phyloP scores from a whole-genome alignment of 2,797 vertebrate genomes.

The Typhlichthys eigenmanni region DNA sequence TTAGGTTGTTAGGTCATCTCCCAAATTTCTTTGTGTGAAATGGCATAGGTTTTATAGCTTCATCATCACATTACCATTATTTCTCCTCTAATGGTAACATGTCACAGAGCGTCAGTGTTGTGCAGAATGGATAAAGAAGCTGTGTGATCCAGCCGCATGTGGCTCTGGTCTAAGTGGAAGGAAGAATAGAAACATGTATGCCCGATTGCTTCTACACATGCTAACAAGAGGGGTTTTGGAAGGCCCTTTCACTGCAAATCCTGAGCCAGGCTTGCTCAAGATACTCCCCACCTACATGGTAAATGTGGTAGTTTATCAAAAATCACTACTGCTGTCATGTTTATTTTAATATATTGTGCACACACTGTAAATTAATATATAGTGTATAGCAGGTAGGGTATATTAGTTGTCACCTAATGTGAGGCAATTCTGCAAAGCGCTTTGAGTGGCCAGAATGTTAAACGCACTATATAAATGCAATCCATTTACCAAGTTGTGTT shows the following conservation, averaged over 20 bases:
- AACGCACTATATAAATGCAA: too few species aligned
- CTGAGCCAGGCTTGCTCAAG: constrained; percentile 84
- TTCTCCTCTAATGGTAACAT: constrained; percentile 4
- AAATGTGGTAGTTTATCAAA: constrained; percentile 15
- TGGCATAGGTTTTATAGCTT: not conserved
- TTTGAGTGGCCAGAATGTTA: too few species aligned
- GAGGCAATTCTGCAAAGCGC: not conserved
- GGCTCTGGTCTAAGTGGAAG: constrained; percentile 78
- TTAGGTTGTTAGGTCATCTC: too few species aligned
- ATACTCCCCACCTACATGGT: constrained; percentile 90
- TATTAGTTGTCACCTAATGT: not conserved
- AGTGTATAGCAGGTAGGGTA: too few species aligned
- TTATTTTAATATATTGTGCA: too few species aligned
- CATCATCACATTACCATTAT: not conserved
- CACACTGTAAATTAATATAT: too few species aligned
- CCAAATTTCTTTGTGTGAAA: too few species aligned
- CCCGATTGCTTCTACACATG: constrained; percentile 89
- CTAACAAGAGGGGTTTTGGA: constrained; percentile 85
- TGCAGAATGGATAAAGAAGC: constrained; percentile 92
- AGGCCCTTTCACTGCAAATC: constrained; percentile 85
- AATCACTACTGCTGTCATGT: not conserved
- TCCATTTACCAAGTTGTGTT: not conserved
- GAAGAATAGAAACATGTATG: constrained; percentile 88
- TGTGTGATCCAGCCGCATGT: constrained; percentile 83
- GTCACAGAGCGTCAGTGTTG: constrained; percentile 84